phyloP scores from a whole-genome alignment of 2,888 invertebrate genomes.

The Celastrina argiolus region DNA sequence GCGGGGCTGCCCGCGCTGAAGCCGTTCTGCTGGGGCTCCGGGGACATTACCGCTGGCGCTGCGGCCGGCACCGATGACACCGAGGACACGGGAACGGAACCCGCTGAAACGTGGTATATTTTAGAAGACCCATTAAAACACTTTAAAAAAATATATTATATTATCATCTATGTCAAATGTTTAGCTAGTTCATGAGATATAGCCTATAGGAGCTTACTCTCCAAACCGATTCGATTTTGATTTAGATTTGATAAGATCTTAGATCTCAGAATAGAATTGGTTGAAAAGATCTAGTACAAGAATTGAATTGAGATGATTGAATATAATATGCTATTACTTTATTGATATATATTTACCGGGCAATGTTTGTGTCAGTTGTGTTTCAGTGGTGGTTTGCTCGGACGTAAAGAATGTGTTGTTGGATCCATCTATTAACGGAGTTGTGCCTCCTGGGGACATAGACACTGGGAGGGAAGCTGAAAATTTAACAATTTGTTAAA shows the following conservation, averaged over 20 bases:
- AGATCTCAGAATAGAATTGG: too few relatives aligned
- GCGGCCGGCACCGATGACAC: slow-evolving; percentile 53
- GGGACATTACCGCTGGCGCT: slow-evolving; percentile 48
- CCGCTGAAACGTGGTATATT: slow-evolving; percentile 29
- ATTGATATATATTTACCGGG: slow-evolving; percentile 47
- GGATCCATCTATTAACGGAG: slow-evolving; percentile 64
- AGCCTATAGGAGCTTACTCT: too few relatives aligned
- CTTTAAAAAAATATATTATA: too few relatives aligned
- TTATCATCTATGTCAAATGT: too few relatives aligned
- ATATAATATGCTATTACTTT: too few relatives aligned
- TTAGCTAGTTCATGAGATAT: too few relatives aligned
- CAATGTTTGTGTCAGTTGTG: slow-evolving; percentile 62
- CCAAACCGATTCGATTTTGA: too few relatives aligned
- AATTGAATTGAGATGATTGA: too few relatives aligned
- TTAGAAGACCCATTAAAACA: too few relatives aligned
- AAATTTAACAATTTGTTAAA: slow-evolving; percentile 32
- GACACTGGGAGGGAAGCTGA: slow-evolving; percentile 69
- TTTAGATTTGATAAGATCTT: too few relatives aligned
- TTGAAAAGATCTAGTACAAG: too few relatives aligned
- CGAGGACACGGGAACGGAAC: slow-evolving; percentile 53
- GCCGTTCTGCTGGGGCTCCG: slow-evolving; percentile 62
- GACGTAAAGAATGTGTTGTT: slow-evolving; percentile 63
- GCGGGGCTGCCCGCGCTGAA: slow-evolving; percentile 58
- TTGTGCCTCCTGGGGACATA: slow-evolving; percentile 67
- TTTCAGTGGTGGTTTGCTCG: slow-evolving; percentile 61